Evolutionary conservation across 2,797 vertebrate species (phyloP).

Genomic region (Margarornis squamiger): DNA sequence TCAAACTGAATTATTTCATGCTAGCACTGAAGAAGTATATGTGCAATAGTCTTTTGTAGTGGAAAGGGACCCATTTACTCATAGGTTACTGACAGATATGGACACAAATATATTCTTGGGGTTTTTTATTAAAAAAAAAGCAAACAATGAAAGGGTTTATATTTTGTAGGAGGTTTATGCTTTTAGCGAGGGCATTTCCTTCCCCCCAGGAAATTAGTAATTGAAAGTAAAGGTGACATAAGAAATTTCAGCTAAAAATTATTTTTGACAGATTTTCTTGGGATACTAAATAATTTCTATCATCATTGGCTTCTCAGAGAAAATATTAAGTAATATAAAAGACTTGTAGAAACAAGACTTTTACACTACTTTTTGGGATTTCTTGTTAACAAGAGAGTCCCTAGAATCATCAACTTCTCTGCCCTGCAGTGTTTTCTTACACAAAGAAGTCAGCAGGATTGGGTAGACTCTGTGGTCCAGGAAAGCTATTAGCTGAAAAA

Average conservation of each 20-base stretch:
- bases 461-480: not conserved
- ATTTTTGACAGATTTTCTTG: not conserved
- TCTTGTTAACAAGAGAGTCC: not conserved
- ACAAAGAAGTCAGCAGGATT: not conserved
- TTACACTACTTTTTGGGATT: not conserved
- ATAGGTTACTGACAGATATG: not conserved
- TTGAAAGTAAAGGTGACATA: not conserved
- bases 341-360: not conserved
- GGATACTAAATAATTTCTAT: not conserved
- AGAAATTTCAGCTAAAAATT: not conserved
- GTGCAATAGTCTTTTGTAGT: not conserved
- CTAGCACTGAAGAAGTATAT: not conserved
- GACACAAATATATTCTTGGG: not conserved
- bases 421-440: not conserved
- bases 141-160: not conserved
- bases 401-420: not conserved
- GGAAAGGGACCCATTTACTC: not conserved
- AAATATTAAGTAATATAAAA: not conserved
- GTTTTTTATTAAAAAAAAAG: not conserved
- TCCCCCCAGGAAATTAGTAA: not conserved
- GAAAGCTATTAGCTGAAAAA: not conserved
- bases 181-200: not conserved
- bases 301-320: not conserved
- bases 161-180: not conserved
- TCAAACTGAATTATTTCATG: not conserved